Conservation (phyloP, 2,113 vertebrate species). For the Odocoileus hemionus region DNA sequence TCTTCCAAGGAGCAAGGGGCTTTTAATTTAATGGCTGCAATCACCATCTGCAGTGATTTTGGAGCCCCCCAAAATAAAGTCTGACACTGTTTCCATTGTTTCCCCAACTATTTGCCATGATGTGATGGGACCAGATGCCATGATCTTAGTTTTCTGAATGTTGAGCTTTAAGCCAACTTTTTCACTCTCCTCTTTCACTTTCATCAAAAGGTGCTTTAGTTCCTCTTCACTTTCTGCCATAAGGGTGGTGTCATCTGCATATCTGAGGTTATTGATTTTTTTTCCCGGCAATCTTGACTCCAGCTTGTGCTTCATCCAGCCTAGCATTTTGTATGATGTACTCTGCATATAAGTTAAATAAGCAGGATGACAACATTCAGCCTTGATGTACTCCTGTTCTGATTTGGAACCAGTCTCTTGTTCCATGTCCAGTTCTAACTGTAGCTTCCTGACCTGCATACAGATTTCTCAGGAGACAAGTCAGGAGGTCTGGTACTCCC, state of each 20-base stretch:
- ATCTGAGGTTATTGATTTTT: neutral
- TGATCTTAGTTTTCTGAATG: neutral
- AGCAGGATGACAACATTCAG: neutral
- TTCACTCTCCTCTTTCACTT: neutral
- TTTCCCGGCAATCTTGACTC: neutral
- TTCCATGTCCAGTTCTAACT: neutral
- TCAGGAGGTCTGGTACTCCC: neutral
- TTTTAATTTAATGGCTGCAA: neutral
- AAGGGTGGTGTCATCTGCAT: neutral
- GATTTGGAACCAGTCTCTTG: neutral
- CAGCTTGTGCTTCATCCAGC: neutral
- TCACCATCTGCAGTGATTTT: neutral
- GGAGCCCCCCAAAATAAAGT: rapidly evolving
- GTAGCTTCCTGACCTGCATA: neutral
- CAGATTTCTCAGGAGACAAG: neutral
- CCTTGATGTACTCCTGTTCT: neutral
- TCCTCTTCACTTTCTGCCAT: neutral
- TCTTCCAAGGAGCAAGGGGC: neutral
- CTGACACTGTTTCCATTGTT: neutral
- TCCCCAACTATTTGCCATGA: neutral
- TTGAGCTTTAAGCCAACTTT: neutral
- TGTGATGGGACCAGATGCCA: neutral
- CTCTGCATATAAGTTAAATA: neutral
- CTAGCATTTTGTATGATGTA: neutral
- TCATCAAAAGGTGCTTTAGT: neutral